Conservation (phyloP, 2,797 vertebrate species). For the Brachyalestes nurse region DNA sequence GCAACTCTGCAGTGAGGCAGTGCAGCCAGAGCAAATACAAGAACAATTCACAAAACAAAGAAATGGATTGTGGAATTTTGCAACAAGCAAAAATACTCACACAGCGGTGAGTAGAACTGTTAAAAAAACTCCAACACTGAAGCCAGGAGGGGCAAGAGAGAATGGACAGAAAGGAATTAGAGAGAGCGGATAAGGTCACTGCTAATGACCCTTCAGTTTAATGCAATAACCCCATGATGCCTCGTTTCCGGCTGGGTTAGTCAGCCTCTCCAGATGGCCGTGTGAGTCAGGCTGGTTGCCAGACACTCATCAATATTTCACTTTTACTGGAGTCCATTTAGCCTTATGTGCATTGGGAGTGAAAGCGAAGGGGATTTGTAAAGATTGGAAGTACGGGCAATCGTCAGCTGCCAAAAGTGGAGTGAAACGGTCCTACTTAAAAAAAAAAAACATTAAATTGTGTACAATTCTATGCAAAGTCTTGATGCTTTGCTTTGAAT, state of each 20-base stretch:
- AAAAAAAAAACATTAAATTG: no score
- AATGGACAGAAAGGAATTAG: not conserved
- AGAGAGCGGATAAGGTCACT: constrained; percentile 15
- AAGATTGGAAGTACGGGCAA: not conserved
- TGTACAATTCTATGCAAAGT: no score
- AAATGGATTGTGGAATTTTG: no score
- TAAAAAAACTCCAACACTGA: no score
- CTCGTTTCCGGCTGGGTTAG: constrained; percentile 29
- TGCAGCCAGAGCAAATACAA: no score
- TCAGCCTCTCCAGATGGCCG: constrained; percentile 32
- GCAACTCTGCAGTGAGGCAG: no score
- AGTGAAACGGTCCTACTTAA: no score
- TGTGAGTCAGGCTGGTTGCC: constrained; percentile 7
- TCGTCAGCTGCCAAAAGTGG: no score
- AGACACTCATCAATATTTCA: constrained; percentile 46
- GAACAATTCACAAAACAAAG: no score
- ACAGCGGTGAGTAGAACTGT: no score
- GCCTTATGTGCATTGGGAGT: not conserved
- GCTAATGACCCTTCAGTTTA: constrained; percentile 30
- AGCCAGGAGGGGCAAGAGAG: not conserved
- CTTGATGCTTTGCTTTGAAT: no score
- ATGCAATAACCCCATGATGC: constrained; percentile 43
- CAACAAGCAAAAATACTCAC: no score
- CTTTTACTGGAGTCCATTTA: constrained; percentile 28
- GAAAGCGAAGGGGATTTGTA: not conserved